Evolutionary conservation across 2,888 invertebrate species (phyloP).

Genomic region (Ganaspis brasiliensis): DNA sequence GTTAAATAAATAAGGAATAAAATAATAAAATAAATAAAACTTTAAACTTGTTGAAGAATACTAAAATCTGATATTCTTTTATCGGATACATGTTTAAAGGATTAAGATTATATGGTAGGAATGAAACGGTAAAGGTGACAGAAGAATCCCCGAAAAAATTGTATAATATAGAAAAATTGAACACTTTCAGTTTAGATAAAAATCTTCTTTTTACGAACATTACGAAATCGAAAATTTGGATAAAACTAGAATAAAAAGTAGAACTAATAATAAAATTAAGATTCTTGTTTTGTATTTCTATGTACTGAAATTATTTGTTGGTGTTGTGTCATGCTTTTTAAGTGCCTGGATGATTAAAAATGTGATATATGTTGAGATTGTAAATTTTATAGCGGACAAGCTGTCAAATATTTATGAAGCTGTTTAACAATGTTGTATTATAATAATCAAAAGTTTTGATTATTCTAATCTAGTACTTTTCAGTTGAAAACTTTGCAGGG

Average conservation of each 20-base stretch:
- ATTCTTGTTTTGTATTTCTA: slow-evolving; percentile 13
- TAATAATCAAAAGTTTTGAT: background rate
- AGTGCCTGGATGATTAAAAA: slow-evolving; percentile 12
- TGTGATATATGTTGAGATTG: slow-evolving; percentile 5
- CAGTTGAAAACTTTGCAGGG: slow-evolving; percentile 2
- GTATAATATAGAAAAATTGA: background rate
- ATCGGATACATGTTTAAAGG: background rate
- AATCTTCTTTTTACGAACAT: background rate
- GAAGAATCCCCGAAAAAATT: background rate
- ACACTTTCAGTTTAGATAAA: background rate
- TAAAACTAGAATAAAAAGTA: background rate
- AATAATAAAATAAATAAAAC: no score
- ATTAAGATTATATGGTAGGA: slow-evolving; percentile 6
- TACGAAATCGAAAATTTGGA: background rate
- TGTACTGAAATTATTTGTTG: slow-evolving; percentile 38
- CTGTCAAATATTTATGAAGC: slow-evolving; percentile 4
- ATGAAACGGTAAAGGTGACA: slow-evolving; percentile 9
- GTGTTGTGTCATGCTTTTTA: slow-evolving; percentile 38
- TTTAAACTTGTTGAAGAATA: background rate
- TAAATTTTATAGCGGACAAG: slow-evolving; percentile 12
- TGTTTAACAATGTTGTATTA: background rate
- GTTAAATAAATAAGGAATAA: no score
- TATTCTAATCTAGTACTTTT: background rate
- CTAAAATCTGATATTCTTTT: background rate
- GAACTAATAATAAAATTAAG: background rate